Evolutionary conservation across 2,888 invertebrate genomes (phyloP).

Genomic region (Magallana nippona): DNA sequence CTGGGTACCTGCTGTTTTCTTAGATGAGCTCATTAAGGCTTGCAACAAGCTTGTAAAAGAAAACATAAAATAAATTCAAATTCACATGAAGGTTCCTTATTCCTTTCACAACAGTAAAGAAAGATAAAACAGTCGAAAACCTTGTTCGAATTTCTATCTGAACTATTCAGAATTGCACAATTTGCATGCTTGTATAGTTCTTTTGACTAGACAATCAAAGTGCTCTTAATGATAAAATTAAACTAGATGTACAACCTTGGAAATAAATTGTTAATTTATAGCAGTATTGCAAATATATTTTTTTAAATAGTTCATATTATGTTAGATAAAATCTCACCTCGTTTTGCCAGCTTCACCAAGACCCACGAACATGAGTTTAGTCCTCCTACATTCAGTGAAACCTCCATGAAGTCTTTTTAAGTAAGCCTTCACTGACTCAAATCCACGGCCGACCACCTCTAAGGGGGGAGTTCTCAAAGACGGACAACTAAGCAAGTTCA

Average conservation of each 20-base stretch:
- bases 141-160: too few species aligned
- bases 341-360: slow-evolving; percentile 80
- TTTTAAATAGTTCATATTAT: too few species aligned
- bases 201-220: too few species aligned
- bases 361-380: slow-evolving; percentile 80
- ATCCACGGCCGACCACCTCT: slow-evolving; percentile 76
- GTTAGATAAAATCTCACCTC: slow-evolving; percentile 62
- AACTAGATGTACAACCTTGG: too few species aligned
- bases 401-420: slow-evolving; percentile 76
- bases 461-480: slow-evolving; percentile 76
- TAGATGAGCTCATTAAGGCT: slow-evolving; percentile 73
- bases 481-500: slow-evolving; percentile 71
- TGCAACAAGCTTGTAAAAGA: slow-evolving; percentile 69
- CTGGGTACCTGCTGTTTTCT: slow-evolving; percentile 69
- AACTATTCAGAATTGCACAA: too few species aligned
- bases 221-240: too few species aligned
- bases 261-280: too few species aligned
- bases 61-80: not conserved
- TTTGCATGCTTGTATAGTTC: too few species aligned
- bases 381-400: slow-evolving; percentile 75
- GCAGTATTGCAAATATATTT: too few species aligned
- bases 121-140: too few species aligned
- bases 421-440: slow-evolving; percentile 75
- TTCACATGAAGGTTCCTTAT: not conserved
- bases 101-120: not conserved